Evolutionary conservation across 1,140 invertebrate species (phyloP), one percentile per base, ranked within the genome.

Genomic region (Heterodera carotae): DNA sequence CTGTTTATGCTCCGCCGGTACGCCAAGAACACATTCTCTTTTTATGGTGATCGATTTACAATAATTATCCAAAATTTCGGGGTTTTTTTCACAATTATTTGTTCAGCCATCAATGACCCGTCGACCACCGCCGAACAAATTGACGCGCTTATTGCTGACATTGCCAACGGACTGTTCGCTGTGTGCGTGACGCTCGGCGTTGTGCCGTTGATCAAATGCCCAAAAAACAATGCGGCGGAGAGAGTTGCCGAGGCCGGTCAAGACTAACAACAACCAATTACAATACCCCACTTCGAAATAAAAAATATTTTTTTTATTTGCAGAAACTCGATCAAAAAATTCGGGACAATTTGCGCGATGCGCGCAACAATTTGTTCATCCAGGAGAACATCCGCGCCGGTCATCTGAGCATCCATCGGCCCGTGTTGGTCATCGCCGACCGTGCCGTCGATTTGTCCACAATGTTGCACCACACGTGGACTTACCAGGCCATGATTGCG

Each of bases 391-490:
- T 86, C 66, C 84, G 87, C 2, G 80, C 80, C 22, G 84, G 87
- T 12, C 86, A 88, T 29, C 56, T 87, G 33, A 82, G 75, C 34
- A 34, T 86, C 29, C 80, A 83, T 72, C 80, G 87, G n/a, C 86
- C 87, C 2, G 81, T 87, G 69, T 69, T 99, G 15, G 93, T 99
- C 70, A 89, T 99, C 77, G 90, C 98, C 64, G 97, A 99, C 89
- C 90, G 97, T 76, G 96, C 94, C 89, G 91, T 98, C 76, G 97
- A 99, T 89, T 92, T 99, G 91, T 94, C 96, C 0, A 98, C 96
- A 25, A 95, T 95, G 53, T 89, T 99, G 76, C 95, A 98, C 91
- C 97, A 99, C 89, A 97, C 97, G 4, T 99, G 97, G 97, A 99
- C 96, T 1, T 99, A 99, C 89, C 95, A 98, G 89, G 96, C 97